A percentile compares a stretch with the other conserved stretches of the same genome.
Conservation (phyloP, 1,140 invertebrate genomes). For the Drosophila burlai region DNA sequence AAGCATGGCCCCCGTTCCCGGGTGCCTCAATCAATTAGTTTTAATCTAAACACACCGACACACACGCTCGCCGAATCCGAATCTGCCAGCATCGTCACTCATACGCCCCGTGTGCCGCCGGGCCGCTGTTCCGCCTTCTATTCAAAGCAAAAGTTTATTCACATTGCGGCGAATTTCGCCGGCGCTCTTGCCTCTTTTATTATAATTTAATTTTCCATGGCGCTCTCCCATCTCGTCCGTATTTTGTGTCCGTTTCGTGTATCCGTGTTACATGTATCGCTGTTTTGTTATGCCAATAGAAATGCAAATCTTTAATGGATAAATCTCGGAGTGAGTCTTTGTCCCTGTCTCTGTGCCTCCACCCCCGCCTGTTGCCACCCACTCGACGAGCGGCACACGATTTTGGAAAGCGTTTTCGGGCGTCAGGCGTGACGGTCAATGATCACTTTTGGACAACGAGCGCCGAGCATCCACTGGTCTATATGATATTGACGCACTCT, state of each 20-base stretch:
- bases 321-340: slow-evolving; percentile 12
- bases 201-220: slow-evolving; percentile 75
- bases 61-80: slow-evolving; percentile 12
- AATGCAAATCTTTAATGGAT: slow-evolving; percentile 42
- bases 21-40: slow-evolving; percentile 65
- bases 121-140: slow-evolving; percentile 40
- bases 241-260: background rate
- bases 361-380: slow-evolving; percentile 32
- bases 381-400: slow-evolving; percentile 67
- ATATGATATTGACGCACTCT: slow-evolving; percentile 73
- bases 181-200: slow-evolving; percentile 16
- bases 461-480: slow-evolving; percentile 18
- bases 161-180: slow-evolving; percentile 54
- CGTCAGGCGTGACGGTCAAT: slow-evolving; percentile 81
- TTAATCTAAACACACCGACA: slow-evolving; percentile 68
- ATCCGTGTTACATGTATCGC: slow-evolving; percentile 27
- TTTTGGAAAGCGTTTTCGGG: slow-evolving; percentile 73
- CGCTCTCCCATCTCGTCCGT: slow-evolving; percentile 20
- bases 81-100: slow-evolving; percentile 55
- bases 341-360: background rate
- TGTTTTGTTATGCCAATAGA: slow-evolving; percentile 31
- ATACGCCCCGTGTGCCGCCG: slow-evolving; percentile 62
- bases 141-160: slow-evolving; percentile 73
- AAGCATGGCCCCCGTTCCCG: slow-evolving; percentile 20
- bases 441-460: slow-evolving; percentile 69